Percentiles rank a stretch among this genome's conserved stretches.
Conservation (phyloP, 1,140 invertebrate genomes). For the Rhopalosiphum maidis region DNA sequence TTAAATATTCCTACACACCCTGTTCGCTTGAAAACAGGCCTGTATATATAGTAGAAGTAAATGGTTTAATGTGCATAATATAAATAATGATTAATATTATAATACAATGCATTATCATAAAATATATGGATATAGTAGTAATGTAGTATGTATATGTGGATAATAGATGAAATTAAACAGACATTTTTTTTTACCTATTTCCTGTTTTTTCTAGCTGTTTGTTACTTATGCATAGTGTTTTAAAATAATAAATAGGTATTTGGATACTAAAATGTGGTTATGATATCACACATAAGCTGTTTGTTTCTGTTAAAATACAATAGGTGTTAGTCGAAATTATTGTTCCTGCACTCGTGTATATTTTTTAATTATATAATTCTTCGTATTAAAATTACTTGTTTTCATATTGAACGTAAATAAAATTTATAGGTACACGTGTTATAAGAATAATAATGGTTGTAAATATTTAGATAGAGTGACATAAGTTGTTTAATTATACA, state of each 20-base stretch:
- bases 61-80: too few species aligned
- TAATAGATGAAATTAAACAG: neutral
- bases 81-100: neutral
- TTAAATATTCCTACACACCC: too few species aligned
- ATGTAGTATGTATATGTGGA: neutral
- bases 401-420: neutral
- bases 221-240: neutral
- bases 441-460: neutral
- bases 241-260: constrained; percentile 19
- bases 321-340: neutral
- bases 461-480: neutral
- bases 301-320: neutral
- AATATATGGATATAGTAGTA: neutral
- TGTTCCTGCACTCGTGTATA: neutral
- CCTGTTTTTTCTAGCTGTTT: neutral
- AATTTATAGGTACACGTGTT: neutral
- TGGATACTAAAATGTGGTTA: neutral
- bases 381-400: neutral
- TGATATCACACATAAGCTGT: neutral
- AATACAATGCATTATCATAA: neutral
- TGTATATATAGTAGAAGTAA: too few species aligned
- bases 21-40: too few species aligned
- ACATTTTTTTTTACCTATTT: neutral
- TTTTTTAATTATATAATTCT: neutral
- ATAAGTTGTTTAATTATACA: neutral